Evolutionary conservation across 2,113 vertebrate genomes (phyloP).

Genomic region (Otocyon megalotis): DNA sequence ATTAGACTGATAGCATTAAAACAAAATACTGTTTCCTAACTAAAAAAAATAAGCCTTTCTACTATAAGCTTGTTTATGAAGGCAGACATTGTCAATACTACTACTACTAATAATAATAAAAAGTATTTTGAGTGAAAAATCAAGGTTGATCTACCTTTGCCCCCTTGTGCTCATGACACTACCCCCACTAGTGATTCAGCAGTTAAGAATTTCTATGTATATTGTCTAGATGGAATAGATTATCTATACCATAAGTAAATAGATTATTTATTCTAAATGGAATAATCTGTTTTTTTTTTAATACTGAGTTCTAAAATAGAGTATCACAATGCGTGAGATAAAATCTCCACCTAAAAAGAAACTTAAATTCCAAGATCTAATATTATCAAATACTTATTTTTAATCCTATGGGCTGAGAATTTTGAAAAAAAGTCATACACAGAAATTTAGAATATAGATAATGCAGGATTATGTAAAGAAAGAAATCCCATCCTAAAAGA

Average conservation of each 20-base stretch:
- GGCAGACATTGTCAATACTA: neutral
- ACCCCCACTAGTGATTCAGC: neutral
- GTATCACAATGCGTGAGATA: neutral
- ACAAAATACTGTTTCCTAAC: neutral
- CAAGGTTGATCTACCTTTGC: neutral
- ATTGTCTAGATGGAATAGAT: neutral
- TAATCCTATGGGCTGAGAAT: neutral
- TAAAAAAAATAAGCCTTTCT: neutral
- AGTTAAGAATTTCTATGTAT: neutral
- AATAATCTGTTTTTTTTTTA: neutral
- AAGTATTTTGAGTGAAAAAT: neutral
- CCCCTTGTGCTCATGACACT: neutral
- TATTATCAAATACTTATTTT: neutral
- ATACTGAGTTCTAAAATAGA: neutral
- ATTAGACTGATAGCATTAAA: conserved; percentile 36
- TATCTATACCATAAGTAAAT: too few relatives aligned
- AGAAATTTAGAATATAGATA: neutral
- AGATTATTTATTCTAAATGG: too few relatives aligned
- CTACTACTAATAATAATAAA: neutral
- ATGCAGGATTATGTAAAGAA: neutral
- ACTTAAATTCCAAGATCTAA: neutral
- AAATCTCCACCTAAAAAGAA: neutral
- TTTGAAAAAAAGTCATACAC: neutral
- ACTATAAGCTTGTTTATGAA: neutral
- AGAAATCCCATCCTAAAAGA: neutral